Percentiles rank a stretch among this genome's conserved stretches.
These are phyloP conservation scores for Antheraea yamamai DNA, from an alignment of 2,888 invertebrate species.

Conservation along the genomic window DNA sequence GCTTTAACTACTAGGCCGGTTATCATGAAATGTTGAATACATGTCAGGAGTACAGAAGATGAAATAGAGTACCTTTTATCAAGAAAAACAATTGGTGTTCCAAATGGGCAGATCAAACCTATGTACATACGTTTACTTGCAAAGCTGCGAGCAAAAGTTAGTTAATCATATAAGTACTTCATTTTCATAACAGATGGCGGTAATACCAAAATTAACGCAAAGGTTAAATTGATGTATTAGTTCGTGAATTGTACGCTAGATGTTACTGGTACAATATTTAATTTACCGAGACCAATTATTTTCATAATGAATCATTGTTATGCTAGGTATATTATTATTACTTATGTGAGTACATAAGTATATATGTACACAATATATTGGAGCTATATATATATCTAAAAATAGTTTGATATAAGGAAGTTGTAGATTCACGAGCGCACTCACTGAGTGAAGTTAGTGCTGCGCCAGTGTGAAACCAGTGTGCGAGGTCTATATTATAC, in stretches of 20 bases:
- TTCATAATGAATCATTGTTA: not conserved
- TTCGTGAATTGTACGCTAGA: slow-evolving; percentile 6
- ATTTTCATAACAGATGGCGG: not conserved
- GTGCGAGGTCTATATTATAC: not conserved
- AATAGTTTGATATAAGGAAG: not conserved
- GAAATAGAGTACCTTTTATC: too few relatives aligned
- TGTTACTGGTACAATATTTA: not conserved
- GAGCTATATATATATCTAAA: not conserved
- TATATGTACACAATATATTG: too few relatives aligned
- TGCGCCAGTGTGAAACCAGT: not conserved
- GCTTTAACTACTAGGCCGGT: too few relatives aligned
- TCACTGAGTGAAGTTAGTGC: slow-evolving; percentile 3
- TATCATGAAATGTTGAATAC: too few relatives aligned
- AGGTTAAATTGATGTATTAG: not conserved
- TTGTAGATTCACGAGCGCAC: not conserved
- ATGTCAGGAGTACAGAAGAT: too few relatives aligned
- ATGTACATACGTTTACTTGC: too few relatives aligned
- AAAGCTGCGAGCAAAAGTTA: too few relatives aligned
- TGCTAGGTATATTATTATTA: not conserved
- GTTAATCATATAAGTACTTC: too few relatives aligned
- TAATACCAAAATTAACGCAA: not conserved
- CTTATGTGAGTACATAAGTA: not conserved
- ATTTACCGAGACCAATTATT: not conserved
- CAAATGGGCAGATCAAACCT: too few relatives aligned
- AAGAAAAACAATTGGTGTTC: too few relatives aligned